A percentile compares a stretch with the other conserved stretches of the same genome.
These are phyloP conservation scores for Ornithoptera alexandrae DNA, from an alignment of 2,888 invertebrate species.

Conservation along the genomic window DNA sequence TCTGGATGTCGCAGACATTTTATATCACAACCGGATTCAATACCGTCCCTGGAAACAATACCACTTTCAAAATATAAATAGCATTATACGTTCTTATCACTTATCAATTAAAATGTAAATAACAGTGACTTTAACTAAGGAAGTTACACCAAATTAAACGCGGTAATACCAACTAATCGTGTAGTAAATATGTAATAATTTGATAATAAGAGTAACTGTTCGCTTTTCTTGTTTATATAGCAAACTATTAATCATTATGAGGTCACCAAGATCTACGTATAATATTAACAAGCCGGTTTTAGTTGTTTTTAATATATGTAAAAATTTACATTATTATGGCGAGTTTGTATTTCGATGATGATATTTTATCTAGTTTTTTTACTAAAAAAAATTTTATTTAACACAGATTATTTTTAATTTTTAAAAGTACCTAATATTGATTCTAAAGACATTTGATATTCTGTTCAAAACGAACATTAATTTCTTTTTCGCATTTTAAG, in stretches of 20 bases:
- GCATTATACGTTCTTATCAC: neutral
- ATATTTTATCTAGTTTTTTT: too few relatives aligned
- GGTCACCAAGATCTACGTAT: neutral
- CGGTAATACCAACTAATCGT: neutral
- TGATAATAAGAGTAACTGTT: neutral
- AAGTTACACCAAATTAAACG: neutral
- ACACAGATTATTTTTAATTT: too few relatives aligned
- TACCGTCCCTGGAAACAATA: neutral
- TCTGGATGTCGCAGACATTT: conserved; percentile 36
- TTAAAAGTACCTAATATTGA: too few relatives aligned
- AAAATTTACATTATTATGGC: neutral
- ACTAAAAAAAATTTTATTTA: too few relatives aligned
- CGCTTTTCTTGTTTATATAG: too few relatives aligned
- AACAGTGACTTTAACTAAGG: neutral
- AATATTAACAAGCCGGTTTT: neutral
- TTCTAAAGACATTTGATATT: too few relatives aligned
- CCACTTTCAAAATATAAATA: neutral
- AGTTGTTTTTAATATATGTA: conserved; percentile 1
- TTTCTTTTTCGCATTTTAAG: too few relatives aligned
- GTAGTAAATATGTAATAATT: neutral
- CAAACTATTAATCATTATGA: neutral
- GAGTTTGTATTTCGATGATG: neutral
- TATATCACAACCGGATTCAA: conserved; percentile 32
- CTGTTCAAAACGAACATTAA: too few relatives aligned
- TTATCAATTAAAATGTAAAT: neutral